These are phyloP conservation scores for Danaus melanippus DNA, from an alignment of 1,140 invertebrate species.

Conservation along the genomic window DNA sequence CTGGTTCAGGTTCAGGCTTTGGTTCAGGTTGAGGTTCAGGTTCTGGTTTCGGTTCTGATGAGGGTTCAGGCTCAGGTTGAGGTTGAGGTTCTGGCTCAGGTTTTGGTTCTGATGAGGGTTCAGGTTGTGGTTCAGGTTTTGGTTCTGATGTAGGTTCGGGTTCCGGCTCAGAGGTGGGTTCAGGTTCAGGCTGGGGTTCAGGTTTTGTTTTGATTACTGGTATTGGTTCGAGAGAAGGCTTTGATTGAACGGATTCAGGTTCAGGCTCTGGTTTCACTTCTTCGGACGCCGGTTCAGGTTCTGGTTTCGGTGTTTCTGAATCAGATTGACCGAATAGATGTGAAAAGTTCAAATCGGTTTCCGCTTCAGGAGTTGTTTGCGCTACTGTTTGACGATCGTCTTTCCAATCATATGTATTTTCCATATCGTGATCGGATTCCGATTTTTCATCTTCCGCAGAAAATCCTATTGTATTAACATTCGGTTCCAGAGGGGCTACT, in stretches of 20 bases:
- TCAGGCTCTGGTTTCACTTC: constrained; percentile 16
- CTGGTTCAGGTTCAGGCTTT: constrained; percentile 29
- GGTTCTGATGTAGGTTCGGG: constrained; percentile 27
- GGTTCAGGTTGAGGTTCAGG: constrained; percentile 32
- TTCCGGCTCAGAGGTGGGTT: constrained; percentile 22
- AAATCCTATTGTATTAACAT: constrained; percentile 26
- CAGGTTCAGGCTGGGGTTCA: constrained; percentile 17
- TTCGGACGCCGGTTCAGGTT: constrained; percentile 15
- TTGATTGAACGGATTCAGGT: constrained; percentile 12
- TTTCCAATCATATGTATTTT: constrained; percentile 46
- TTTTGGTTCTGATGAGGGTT: constrained; percentile 31
- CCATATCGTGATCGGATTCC: constrained; percentile 40
- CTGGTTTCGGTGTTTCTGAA: constrained; percentile 31
- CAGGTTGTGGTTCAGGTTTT: constrained; percentile 19
- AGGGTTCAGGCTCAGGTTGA: constrained; percentile 28
- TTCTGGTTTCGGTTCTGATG: constrained; percentile 24
- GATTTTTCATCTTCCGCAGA: constrained; percentile 39
- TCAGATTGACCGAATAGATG: constrained; percentile 47
- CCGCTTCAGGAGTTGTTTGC: constrained; percentile 51
- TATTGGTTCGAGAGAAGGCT: constrained; percentile 25
- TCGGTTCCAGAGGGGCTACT: constrained; percentile 29
- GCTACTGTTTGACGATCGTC: constrained; percentile 32
- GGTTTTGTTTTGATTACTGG: constrained; percentile 20
- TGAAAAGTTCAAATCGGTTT: constrained; percentile 42
- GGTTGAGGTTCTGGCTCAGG: constrained; percentile 31